Evolutionary conservation across 2,797 vertebrate species (phyloP).

Genomic region (Lithobates pipiens): DNA sequence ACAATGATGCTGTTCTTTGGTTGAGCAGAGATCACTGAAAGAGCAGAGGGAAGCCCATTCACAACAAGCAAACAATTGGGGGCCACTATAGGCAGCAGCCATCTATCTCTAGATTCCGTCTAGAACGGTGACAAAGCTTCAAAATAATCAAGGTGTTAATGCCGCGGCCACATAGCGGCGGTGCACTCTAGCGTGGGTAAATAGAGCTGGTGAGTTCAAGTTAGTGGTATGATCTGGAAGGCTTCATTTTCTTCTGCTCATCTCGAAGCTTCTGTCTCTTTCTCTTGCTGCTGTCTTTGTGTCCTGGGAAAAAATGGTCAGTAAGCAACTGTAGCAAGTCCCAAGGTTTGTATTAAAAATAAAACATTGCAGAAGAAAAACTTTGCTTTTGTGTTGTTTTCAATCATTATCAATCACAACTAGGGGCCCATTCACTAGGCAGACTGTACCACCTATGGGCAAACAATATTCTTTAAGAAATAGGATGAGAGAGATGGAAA

Average conservation of each 20-base stretch:
- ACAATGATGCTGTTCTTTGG: background rate
- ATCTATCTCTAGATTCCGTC: slow-evolving; percentile 27
- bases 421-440: too few species aligned
- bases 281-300: slow-evolving; percentile 88
- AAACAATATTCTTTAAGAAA: too few species aligned
- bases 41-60: slow-evolving; percentile 16
- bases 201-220: slow-evolving; percentile 68
- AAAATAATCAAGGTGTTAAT: slow-evolving; percentile 61
- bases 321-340: slow-evolving; percentile 70
- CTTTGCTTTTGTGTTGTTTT: too few species aligned
- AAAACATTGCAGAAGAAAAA: too few species aligned
- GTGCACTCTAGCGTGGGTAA: slow-evolving; percentile 57
- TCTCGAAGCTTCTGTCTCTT: slow-evolving; percentile 92
- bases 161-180: slow-evolving; percentile 27
- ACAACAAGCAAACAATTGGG: slow-evolving; percentile 10
- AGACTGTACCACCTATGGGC: too few species aligned
- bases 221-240: slow-evolving; percentile 82
- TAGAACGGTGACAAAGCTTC: slow-evolving; percentile 67
- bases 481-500: too few species aligned
- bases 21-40: background rate
- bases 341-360: too few species aligned
- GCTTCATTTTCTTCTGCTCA: slow-evolving; percentile 91
- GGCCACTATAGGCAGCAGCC: background rate
- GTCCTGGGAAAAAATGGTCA: slow-evolving; percentile 81
- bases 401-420: too few species aligned